Conservation (phyloP, 2,797 vertebrate species). For the Micropoecilia bifurca region DNA sequence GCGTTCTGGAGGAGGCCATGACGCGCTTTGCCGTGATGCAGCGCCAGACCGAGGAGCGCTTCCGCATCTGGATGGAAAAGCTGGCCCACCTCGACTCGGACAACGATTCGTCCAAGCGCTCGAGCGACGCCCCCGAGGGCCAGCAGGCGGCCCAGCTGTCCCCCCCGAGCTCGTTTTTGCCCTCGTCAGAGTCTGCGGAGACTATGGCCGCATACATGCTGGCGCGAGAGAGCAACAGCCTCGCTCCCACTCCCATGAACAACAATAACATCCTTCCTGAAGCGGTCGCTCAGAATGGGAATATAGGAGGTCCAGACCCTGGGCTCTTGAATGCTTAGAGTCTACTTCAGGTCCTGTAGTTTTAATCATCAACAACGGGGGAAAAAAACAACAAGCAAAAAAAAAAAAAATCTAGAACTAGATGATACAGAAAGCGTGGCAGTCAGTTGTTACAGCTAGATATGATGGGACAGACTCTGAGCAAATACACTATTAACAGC, state of each 20-base stretch:
- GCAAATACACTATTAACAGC: slow-evolving; percentile 44
- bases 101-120: slow-evolving; percentile 83
- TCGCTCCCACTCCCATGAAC: slow-evolving; percentile 75
- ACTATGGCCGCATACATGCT: slow-evolving; percentile 82
- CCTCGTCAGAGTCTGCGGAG: slow-evolving; percentile 87
- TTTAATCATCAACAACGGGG: slow-evolving; percentile 17
- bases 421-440: slow-evolving; percentile 55
- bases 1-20: slow-evolving; percentile 93
- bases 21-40: slow-evolving; percentile 94
- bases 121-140: slow-evolving; percentile 84
- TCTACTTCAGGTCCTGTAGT: slow-evolving; percentile 49
- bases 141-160: slow-evolving; percentile 80
- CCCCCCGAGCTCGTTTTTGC: slow-evolving; percentile 83
- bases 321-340: slow-evolving; percentile 85
- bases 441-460: slow-evolving; percentile 43
- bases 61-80: slow-evolving; percentile 93
- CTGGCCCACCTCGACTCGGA: slow-evolving; percentile 89
- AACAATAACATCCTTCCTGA: slow-evolving; percentile 84
- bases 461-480: slow-evolving; percentile 41
- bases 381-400: too few relatives aligned
- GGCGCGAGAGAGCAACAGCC: slow-evolving; percentile 82
- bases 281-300: slow-evolving; percentile 86
- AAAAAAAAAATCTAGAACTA: slow-evolving; percentile 39
- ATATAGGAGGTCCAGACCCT: slow-evolving; percentile 82
- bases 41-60: slow-evolving; percentile 95